Percentiles rank a stretch among this genome's conserved stretches.
phyloP scores from a whole-genome alignment of 2,113 vertebrate genomes.

The Bambusicola thoracicus region DNA sequence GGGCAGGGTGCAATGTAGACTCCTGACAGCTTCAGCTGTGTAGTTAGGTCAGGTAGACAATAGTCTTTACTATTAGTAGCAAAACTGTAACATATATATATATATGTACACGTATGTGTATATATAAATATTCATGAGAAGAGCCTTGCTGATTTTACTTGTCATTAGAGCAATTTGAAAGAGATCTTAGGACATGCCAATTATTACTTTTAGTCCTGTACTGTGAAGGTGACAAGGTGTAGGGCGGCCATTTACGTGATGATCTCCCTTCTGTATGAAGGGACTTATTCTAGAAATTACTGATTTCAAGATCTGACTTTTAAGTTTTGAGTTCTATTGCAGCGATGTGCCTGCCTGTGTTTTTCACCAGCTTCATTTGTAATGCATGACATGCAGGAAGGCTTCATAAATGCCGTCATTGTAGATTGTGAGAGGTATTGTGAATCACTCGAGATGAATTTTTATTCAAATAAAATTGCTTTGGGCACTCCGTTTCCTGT shows the following conservation, averaged over 20 bases:
- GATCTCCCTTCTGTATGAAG: neutral
- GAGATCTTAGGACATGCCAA: neutral
- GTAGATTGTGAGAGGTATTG: neutral
- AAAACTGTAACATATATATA: neutral
- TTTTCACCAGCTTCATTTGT: neutral
- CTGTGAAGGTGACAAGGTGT: neutral
- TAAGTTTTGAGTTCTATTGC: neutral
- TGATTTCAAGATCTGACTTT: neutral
- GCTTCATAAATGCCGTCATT: neutral
- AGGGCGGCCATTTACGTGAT: neutral
- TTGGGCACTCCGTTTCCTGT: conserved; percentile 8
- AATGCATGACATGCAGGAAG: neutral
- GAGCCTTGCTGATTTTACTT: neutral
- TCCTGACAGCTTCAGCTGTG: neutral
- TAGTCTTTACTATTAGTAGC: neutral
- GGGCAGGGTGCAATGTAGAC: neutral
- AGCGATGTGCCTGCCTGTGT: neutral
- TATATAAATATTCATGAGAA: neutral
- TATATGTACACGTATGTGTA: no score
- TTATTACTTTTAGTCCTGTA: neutral
- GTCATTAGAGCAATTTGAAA: neutral
- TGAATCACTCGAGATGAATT: neutral
- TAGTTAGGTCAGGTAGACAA: neutral
- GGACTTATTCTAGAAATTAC: neutral
- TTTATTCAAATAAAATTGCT: conserved; percentile 42